Conservation (phyloP, 1,140 invertebrate genomes). For the Drosophila kanapiae region DNA sequence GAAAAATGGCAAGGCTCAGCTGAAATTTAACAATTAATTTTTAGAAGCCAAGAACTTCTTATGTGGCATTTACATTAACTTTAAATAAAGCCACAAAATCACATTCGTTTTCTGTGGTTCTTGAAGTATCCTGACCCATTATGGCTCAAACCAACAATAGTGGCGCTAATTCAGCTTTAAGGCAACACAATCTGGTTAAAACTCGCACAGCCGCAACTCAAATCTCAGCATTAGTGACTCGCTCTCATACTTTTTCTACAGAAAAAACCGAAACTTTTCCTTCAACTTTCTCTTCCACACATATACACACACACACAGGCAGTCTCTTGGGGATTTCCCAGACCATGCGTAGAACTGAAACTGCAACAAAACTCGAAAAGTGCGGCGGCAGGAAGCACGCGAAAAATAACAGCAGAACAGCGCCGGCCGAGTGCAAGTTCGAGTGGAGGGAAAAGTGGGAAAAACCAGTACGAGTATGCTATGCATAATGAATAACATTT, state of each 20-base stretch:
- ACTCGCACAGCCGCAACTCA: slow-evolving; percentile 58
- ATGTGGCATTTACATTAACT: background rate
- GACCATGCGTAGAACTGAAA: slow-evolving; percentile 62
- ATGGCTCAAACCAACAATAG: slow-evolving; percentile 40
- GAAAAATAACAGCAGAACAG: slow-evolving; percentile 61
- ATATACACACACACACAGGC: background rate
- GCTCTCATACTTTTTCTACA: slow-evolving; percentile 20
- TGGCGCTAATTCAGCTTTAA: slow-evolving; percentile 73
- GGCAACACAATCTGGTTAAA: slow-evolving; percentile 75
- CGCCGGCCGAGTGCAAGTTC: slow-evolving; percentile 33
- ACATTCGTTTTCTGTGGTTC: background rate
- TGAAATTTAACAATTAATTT: slow-evolving; percentile 1
- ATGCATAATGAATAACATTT: slow-evolving; percentile 83
- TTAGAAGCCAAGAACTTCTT: background rate
- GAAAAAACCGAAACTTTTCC: slow-evolving; percentile 60
- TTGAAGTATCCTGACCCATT: slow-evolving; percentile 5
- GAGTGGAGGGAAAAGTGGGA: slow-evolving; percentile 5
- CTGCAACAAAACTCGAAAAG: slow-evolving; percentile 72
- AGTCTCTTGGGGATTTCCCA: slow-evolving; percentile 38
- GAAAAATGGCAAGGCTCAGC: background rate
- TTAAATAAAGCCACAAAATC: background rate
- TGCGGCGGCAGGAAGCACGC: slow-evolving; percentile 61
- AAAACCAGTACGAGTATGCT: slow-evolving; percentile 30
- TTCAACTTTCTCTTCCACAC: slow-evolving; percentile 58
- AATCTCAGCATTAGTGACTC: slow-evolving; percentile 60